A percentile compares a stretch with the other conserved stretches of the same genome.
Conservation (phyloP, 1,140 invertebrate species). For the Leguminivora glycinivorella region DNA sequence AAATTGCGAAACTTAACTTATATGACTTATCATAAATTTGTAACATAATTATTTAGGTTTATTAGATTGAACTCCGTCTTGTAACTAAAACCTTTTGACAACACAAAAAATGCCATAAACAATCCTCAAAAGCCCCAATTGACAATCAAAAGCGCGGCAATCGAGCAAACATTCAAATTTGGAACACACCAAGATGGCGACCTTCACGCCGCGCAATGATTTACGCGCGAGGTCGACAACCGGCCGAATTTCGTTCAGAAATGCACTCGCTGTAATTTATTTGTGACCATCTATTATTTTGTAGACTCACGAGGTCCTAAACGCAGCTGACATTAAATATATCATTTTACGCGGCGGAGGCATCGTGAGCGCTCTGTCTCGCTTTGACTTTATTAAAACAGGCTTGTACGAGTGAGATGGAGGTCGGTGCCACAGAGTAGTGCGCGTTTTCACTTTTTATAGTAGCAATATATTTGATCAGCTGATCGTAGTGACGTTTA, state of each 20-base stretch:
- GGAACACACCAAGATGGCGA: slow-evolving; percentile 75
- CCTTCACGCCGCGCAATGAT: slow-evolving; percentile 74
- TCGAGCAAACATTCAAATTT: slow-evolving; percentile 71
- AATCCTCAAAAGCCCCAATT: slow-evolving; percentile 53
- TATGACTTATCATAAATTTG: background rate
- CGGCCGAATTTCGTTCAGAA: slow-evolving; percentile 77
- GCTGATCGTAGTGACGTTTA: slow-evolving; percentile 77
- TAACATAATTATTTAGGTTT: background rate
- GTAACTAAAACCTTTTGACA: background rate
- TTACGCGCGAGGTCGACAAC: slow-evolving; percentile 76
- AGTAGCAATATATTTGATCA: slow-evolving; percentile 79
- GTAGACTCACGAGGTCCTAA: slow-evolving; percentile 78
- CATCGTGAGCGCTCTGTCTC: slow-evolving; percentile 50
- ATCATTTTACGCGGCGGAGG: slow-evolving; percentile 76
- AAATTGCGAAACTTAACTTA: background rate
- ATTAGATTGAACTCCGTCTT: background rate
- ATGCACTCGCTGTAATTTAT: slow-evolving; percentile 77
- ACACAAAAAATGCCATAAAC: slow-evolving; percentile 43
- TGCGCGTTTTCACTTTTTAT: slow-evolving; percentile 79
- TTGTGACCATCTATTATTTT: slow-evolving; percentile 79
- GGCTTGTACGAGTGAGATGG: slow-evolving; percentile 49
- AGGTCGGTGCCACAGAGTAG: slow-evolving; percentile 55
- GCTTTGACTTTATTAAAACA: slow-evolving; percentile 34
- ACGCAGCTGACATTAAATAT: slow-evolving; percentile 78
- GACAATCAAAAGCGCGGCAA: slow-evolving; percentile 60